Evolutionary conservation across 2,113 vertebrate species (phyloP), one percentile per base, ranked within the genome.

Genomic region (Osmerus eperlanus): DNA sequence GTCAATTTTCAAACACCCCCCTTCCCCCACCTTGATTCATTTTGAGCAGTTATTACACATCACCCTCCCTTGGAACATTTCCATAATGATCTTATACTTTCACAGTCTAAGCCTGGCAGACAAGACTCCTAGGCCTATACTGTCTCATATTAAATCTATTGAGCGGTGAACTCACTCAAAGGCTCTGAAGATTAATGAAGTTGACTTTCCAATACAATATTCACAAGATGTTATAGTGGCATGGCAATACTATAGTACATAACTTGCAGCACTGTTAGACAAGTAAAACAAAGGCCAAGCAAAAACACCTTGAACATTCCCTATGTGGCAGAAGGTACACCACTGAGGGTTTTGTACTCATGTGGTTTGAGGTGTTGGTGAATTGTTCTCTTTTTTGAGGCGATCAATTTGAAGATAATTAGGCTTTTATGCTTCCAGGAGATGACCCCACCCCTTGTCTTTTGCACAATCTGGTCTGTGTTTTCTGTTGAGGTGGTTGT

Each of bases 141-240:
- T 3, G 13, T 65, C 78, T 79, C 77, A 86, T 86, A 90, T 89
- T 88, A 88, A 84, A 90, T 90, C 84, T 89, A 81, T 70, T 73
- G 77, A 79, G 86, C 74, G 84, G 80, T 82, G 80, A 85, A 86
- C 87, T 83, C 83, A 89, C 87, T 89, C 81, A 82, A 78, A 88
- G 87, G 80, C 83, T 83, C 78, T 73, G 83, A 80, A 87, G 87
- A 88, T 89, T 88, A 81, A 90, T 89, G 87, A 84, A 84, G 72
- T 70, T 59, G 54, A 74, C 73, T 68, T 79, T 82, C 77, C 60
- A 70, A 77, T 82, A 72, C 73, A 83, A 81, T 78, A 87, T 83
- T 59, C 68, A 3, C 67, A 28, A 71, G 70, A 62, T 81, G 79
- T 8, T 32, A 41, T 16, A 4, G 18, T 12, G 63, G 63, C n/a